These are phyloP conservation scores for Vidua chalybeata DNA, from an alignment of 2,113 vertebrate genomes.

Conservation along the genomic window DNA sequence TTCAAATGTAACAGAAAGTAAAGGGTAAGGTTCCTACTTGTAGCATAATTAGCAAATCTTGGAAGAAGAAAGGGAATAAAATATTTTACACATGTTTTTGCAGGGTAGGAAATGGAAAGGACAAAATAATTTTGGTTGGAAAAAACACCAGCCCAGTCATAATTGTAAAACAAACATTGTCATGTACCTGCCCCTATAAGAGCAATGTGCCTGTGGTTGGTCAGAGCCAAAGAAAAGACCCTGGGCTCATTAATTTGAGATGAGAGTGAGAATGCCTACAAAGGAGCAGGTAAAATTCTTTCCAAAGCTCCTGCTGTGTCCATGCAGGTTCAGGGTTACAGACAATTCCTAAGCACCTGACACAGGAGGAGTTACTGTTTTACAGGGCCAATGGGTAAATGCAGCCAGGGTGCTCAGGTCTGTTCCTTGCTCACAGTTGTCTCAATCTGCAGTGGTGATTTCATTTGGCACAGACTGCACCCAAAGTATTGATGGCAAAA, in stretches of 20 bases:
- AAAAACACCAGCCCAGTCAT: not conserved
- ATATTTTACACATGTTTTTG: not conserved
- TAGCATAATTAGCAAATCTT: conserved; percentile 11
- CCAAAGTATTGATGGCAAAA: not conserved
- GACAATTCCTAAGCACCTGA: not conserved
- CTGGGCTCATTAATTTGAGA: not conserved
- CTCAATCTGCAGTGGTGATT: not conserved
- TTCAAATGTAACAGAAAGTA: not conserved
- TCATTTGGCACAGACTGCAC: not conserved
- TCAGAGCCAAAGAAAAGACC: not conserved
- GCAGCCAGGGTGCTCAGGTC: not conserved
- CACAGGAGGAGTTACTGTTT: not conserved
- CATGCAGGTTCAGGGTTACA: not conserved
- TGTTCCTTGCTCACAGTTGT: not conserved
- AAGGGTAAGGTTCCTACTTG: not conserved
- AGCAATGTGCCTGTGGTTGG: not conserved
- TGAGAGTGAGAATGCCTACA: not conserved
- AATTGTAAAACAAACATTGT: not conserved
- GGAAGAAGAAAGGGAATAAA: conserved; percentile 16
- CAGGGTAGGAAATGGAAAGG: not conserved
- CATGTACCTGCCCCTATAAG: not conserved
- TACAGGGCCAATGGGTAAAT: not conserved
- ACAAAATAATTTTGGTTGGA: not conserved
- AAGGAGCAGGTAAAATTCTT: not conserved
- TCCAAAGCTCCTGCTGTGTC: not conserved